Evolutionary conservation across 1,140 invertebrate species (phyloP).

Genomic region (Telenomus remus): DNA sequence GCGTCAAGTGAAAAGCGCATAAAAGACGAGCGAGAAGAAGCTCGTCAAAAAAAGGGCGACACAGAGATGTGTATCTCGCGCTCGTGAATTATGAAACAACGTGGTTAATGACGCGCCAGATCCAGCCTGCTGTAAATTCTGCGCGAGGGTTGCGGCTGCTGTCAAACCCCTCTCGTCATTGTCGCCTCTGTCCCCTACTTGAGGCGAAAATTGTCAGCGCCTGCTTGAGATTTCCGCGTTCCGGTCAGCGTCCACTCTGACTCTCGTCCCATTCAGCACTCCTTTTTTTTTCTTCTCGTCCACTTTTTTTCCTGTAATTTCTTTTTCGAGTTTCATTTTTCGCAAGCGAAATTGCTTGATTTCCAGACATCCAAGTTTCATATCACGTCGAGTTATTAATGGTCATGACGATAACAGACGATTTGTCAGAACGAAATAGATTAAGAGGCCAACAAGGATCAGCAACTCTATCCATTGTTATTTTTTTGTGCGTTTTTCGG

Average conservation of each 20-base stretch:
- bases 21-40: constrained; percentile 40
- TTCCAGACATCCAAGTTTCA: constrained; percentile 18
- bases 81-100: constrained; percentile 75
- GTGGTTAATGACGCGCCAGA: constrained; percentile 74
- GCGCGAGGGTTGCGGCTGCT: constrained; percentile 59
- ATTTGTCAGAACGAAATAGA: constrained; percentile 29
- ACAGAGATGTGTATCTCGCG: constrained; percentile 38
- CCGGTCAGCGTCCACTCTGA: constrained; percentile 36
- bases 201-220: constrained; percentile 23
- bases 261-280: constrained; percentile 33
- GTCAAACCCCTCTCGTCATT: constrained; percentile 67
- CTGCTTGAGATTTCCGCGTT: constrained; percentile 48
- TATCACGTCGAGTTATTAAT: constrained; percentile 36
- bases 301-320: too few relatives aligned
- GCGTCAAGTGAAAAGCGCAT: constrained; percentile 17
- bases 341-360: constrained; percentile 34
- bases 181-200: constrained; percentile 22
- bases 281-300: constrained; percentile 2
- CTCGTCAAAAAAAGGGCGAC: constrained; percentile 10
- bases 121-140: constrained; percentile 67
- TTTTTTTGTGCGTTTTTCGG: neutral
- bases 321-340: constrained; percentile 13
- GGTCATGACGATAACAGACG: constrained; percentile 27
- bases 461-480: constrained; percentile 5
- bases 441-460: constrained; percentile 14